Evolutionary conservation across 2,888 invertebrate species (phyloP), one percentile per base, ranked within the genome.

Genomic region (Prosopocoilus inquinatus): DNA sequence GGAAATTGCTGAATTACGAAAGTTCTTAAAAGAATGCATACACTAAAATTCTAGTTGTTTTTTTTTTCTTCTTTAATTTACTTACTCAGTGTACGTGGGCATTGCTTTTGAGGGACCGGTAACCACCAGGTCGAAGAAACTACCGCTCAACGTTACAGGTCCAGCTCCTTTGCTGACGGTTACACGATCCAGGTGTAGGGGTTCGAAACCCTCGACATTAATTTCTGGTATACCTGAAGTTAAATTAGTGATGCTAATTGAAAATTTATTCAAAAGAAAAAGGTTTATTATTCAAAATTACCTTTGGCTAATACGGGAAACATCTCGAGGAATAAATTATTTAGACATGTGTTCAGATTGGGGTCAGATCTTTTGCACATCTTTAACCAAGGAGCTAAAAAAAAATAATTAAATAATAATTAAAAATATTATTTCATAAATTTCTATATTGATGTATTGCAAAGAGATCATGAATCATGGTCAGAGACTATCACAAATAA

Each of bases 41-140:
- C 12, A 36, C 3, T 38, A 12, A 28, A 28, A 7, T 28, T 38
- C 12, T 38, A 36, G 12, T 38, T 13, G 3, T 12, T 38, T 3
- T 5, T 34, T 34, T 34, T 34, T n/a, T 34, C 8, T 34, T 34
- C n/a, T 11, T 32, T 9, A 47, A 32, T 20, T 28, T 33, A 46
- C 70, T 70, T 71, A 79, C 79, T 70, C 70, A 36, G 77, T 75
- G 59, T 71, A 75, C 2, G 71, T 72, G 2, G 78, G 74, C 1
- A 81, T 82, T 11, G 84, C 79, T 68, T 84, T 84, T 13, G 83
- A 83, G 36, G 83, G 81, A 1, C 84, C 84, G 15, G 76, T 74
- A 7, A 84, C 80, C 9, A 79, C 70, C 28, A 84, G 70, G 66
- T 84, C 79, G 59, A 78, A 79, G 64, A 84, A 81, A 53, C 81